Base-by-base conservation (phyloP, 2,113 vertebrate species). In the Megaleporinus macrocephalus region DNA sequence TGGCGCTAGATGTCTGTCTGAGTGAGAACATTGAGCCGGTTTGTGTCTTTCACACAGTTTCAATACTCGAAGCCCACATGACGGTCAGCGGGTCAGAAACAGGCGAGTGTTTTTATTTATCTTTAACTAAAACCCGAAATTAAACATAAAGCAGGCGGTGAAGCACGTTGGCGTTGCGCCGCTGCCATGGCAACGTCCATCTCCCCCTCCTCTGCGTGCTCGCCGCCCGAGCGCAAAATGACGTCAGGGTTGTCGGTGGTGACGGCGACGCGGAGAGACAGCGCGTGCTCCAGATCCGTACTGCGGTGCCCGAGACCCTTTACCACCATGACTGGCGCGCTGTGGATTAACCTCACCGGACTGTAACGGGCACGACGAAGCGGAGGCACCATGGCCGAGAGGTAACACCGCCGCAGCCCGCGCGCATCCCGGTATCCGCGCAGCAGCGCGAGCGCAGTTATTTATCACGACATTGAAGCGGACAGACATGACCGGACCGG, bases 181-280 rank as follows among this genome's bases (percentile, higher is more conserved):
- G 85, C 81, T 87, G 83, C 57, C 68, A 83, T 84, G 87, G 82
- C 30, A 89, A 85, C 85, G 57, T 47, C 73, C 81, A 9, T 66
- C 36, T 29, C 68, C 53, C n/a, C 57, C 20, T 36, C 65, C 59
- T 55, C 30, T 16, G 70, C 80, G 55, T 62, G 63, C 78, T 26
- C 75, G 73, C 53, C 72, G 20, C 53, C n/a, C 27, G 73, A 76
- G 79, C 73, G 79, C 82, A 78, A 76, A 27, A 81, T 89, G 87
- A 89, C 84, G 87, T 89, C 87, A 89, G 79, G 57, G 85, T 84
- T 87, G 87, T 89, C 84, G 86, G 65, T 86, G 82, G 86, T 89
- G 87, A 89, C 87, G 87, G 85, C 84, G 82, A 85, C 82, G 84
- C 87, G 72, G 80, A 78, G 82, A 81, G 73, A 78, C 82, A 66